Evolutionary conservation across 2,797 vertebrate species (phyloP).

Genomic region (Gastrophryne carolinensis): DNA sequence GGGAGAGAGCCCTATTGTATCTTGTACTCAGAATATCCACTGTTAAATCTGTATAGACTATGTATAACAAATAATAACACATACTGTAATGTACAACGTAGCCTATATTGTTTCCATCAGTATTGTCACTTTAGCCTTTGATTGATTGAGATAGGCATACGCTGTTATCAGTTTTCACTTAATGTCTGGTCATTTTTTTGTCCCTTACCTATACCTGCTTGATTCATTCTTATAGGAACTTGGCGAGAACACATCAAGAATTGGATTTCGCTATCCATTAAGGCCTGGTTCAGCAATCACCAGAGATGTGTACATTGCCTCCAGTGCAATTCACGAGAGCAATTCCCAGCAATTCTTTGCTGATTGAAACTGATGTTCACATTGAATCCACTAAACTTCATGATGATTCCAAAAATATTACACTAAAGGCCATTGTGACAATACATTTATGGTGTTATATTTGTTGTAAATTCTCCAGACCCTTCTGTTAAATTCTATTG

Average conservation of each 20-base stretch:
- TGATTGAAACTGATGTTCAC: slow-evolving; percentile 34
- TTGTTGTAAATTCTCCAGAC: too few species aligned
- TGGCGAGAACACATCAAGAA: neutral
- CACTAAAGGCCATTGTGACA: too few species aligned
- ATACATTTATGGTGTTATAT: too few species aligned
- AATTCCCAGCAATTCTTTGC: slow-evolving; percentile 13
- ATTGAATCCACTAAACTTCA: slow-evolving; percentile 24
- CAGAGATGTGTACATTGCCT: slow-evolving; percentile 22
- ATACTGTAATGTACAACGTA: neutral
- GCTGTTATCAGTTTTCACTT: neutral
- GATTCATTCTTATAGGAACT: slow-evolving; percentile 21
- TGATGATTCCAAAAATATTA: slow-evolving; percentile 2
- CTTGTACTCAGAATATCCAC: too few species aligned
- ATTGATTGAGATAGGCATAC: neutral
- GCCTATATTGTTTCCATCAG: neutral
- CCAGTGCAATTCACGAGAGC: slow-evolving; percentile 14
- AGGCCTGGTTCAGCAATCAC: neutral
- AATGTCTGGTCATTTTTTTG: neutral
- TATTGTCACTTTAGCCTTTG: neutral
- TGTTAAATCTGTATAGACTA: neutral
- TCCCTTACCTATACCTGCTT: neutral
- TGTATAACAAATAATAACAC: neutral
- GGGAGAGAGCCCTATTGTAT: too few species aligned
- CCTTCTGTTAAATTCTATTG: too few species aligned
- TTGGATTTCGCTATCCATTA: slow-evolving; percentile 25